These are phyloP conservation scores for Planococcus citri DNA, from an alignment of 1,140 invertebrate species.

Conservation along the genomic window DNA sequence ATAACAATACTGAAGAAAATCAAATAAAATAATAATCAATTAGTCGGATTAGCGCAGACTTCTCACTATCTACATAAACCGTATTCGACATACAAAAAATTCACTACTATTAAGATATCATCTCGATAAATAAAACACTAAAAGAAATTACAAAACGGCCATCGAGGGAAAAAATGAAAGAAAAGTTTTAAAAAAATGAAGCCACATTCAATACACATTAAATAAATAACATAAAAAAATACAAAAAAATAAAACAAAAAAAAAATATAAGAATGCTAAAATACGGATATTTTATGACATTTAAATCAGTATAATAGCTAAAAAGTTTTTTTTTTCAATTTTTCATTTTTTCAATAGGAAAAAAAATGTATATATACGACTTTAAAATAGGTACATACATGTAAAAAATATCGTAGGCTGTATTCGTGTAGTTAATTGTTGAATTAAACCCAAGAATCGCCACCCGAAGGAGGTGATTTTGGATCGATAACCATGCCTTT, in stretches of 20 bases:
- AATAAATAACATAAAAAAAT: neutral
- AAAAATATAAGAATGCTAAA: neutral
- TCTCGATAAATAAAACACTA: neutral
- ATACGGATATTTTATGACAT: constrained; percentile 7
- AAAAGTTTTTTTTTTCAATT: too few relatives aligned
- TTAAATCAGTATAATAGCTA: neutral
- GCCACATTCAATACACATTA: neutral
- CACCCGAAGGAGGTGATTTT: constrained; percentile 36
- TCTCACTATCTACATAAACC: too few relatives aligned
- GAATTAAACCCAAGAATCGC: constrained; percentile 46
- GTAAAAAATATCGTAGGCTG: neutral
- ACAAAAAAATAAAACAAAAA: neutral
- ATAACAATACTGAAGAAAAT: too few relatives aligned
- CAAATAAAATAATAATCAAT: too few relatives aligned
- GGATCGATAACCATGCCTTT: constrained; percentile 33
- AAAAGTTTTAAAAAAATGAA: neutral
- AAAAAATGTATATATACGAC: neutral
- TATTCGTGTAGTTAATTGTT: neutral
- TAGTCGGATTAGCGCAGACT: too few relatives aligned
- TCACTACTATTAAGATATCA: neutral
- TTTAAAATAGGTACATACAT: constrained; percentile 1
- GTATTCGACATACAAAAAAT: neutral
- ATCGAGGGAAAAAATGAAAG: too few relatives aligned
- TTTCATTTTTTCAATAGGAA: neutral
- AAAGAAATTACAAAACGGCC: neutral